Evolutionary conservation across 2,888 invertebrate genomes (phyloP).

Genomic region (Cantharis flavilabris): DNA sequence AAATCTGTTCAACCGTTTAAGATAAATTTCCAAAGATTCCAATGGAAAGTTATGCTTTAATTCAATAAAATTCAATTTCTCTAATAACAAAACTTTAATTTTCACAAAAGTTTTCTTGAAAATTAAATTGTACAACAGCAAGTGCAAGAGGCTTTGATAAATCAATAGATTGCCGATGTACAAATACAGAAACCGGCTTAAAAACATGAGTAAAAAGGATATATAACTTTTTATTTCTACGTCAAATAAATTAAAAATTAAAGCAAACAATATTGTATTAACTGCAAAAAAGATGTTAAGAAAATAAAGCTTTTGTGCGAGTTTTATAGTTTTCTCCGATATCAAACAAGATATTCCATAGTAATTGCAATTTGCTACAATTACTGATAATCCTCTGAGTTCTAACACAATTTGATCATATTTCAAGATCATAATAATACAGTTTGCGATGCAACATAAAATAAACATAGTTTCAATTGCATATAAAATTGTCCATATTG

Average conservation of each 20-base stretch:
- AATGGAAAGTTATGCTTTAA: not conserved
- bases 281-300: not conserved
- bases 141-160: not conserved
- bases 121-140: not conserved
- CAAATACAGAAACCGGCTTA: not conserved
- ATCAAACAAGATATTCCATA: not conserved
- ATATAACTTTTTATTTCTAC: not conserved
- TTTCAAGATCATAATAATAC: rapidly evolving
- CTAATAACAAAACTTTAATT: not conserved
- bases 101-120: not conserved
- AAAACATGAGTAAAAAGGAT: not conserved
- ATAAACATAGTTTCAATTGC: not conserved
- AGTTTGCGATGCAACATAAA: not conserved
- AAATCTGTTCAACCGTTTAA: not conserved
- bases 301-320: not conserved
- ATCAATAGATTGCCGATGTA: not conserved
- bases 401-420: not conserved
- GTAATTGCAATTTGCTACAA: not conserved
- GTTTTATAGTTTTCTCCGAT: not conserved
- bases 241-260: not conserved
- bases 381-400: not conserved
- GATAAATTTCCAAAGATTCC: not conserved
- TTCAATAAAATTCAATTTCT: not conserved
- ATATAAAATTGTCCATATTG: not conserved
- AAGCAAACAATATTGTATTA: not conserved